Evolutionary conservation across 2,797 vertebrate genomes (phyloP), one percentile per base, ranked within the genome.

Genomic region (Platyrinchus mystaceus): DNA sequence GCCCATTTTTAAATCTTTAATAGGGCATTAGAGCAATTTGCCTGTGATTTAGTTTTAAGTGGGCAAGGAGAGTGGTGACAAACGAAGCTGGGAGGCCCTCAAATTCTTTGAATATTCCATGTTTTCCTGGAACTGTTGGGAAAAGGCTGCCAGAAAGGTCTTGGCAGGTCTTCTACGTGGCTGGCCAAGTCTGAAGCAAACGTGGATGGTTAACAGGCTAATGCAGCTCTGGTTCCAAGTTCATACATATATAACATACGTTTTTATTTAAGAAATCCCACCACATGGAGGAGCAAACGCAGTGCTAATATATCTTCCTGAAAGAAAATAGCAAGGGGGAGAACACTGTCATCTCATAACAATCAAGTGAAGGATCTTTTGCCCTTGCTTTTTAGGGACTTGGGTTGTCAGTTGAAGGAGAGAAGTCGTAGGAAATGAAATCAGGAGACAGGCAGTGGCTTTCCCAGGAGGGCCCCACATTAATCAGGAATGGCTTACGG

Each of bases 71-170:
- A 70, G 78, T 68, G 84, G 94, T 91, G 77, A 94, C 93, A 96
- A 95, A 93, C 58, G 77, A 79, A 80, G 93, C 83, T 1, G 62
- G 84, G 94, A 96, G 89, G 83, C 92, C 92, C 87, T 84, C 84
- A 37, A 86, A 92, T 97, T 96, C 95, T 82, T 79, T 88, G 86
- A 95, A 93, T 95, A 91, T 82, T 89, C 94, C 93, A 86, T 94
- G 80, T 97, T 92, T 96, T 97, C 96, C 95, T 97, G 95, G 95
- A 97, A 97, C 95, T 68, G 63, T 13, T 59, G 71, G 85, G 85
- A 27, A 30, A 64, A 67, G 26, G 74, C 95, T 93, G 97, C 95
- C 95, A 97, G 87, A 93, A 88, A 91, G 64, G 87, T 84, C 88
- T 96, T 93, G 92, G 95, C 85, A 83, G 90, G 90, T 93, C 95